A percentile compares a stretch with the other conserved stretches of the same genome.
phyloP scores from a whole-genome alignment of 2,888 invertebrate genomes.

The Taphrorychus bicolor region DNA sequence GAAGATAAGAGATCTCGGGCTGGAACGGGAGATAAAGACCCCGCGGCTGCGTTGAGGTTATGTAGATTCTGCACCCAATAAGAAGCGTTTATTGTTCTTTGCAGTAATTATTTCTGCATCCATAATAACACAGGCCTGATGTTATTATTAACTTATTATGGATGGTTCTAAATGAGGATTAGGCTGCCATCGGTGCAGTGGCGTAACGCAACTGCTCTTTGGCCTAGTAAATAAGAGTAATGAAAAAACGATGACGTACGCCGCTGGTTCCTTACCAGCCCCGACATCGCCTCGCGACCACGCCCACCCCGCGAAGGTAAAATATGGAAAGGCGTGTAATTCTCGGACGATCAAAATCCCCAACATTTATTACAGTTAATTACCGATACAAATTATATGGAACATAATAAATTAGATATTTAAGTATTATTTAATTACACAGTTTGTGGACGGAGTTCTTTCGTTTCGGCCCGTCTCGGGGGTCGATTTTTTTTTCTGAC shows the following conservation, averaged over 20 bases:
- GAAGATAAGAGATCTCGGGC: conserved; percentile 39
- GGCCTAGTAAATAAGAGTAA: too few relatives aligned
- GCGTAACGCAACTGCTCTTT: conserved; percentile 11
- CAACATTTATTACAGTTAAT: conserved; percentile 54
- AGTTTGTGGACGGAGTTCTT: conserved; percentile 36
- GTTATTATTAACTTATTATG: conserved; percentile 38
- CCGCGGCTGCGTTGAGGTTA: conserved; percentile 32
- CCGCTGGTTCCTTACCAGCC: conserved; percentile 28
- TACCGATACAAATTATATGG: conserved; percentile 58
- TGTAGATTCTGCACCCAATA: conserved; percentile 33
- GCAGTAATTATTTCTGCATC: conserved; percentile 44
- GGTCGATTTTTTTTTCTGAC: not conserved
- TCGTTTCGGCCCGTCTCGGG: not conserved
- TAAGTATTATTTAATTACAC: conserved; percentile 60
- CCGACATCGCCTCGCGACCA: conserved; percentile 13
- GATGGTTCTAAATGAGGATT: conserved; percentile 28
- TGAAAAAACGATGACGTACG: conserved; percentile 3
- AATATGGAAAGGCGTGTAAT: conserved; percentile 50
- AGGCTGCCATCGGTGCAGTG: too few relatives aligned
- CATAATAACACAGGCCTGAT: conserved; percentile 27
- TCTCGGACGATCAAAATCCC: conserved; percentile 49
- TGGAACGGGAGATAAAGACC: conserved; percentile 32
- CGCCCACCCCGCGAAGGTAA: conserved; percentile 46
- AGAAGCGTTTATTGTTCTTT: conserved; percentile 44
- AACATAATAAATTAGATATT: conserved; percentile 60